Percentiles rank a stretch among this genome's conserved stretches.
Conservation (phyloP, 1,140 invertebrate genomes). For the Magallana angulata region DNA sequence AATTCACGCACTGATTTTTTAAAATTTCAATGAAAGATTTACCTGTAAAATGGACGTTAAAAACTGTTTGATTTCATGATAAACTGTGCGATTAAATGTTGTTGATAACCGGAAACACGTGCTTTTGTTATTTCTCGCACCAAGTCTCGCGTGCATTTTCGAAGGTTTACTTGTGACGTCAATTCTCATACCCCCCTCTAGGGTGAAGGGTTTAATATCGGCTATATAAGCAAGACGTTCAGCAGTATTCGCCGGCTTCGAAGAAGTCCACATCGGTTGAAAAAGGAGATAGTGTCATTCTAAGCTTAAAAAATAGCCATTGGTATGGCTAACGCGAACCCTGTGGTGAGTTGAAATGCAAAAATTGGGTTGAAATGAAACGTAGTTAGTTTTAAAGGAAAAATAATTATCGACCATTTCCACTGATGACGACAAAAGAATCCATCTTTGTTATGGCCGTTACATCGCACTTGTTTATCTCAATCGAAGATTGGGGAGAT, state of each 20-base stretch:
- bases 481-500: no score
- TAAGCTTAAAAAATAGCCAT: not conserved
- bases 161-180: constrained; percentile 37
- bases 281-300: not conserved
- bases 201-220: constrained; percentile 36
- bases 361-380: not conserved
- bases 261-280: constrained; percentile 30
- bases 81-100: not conserved
- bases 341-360: constrained; percentile 51
- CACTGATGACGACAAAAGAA: constrained; percentile 23
- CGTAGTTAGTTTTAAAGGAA: not conserved
- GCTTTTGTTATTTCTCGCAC: constrained; percentile 18
- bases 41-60: no score
- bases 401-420: constrained; percentile 30
- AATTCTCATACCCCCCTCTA: constrained; percentile 49
- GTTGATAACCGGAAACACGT: not conserved
- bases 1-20: no score
- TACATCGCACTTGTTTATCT: constrained; percentile 5
- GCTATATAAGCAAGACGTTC: constrained; percentile 12
- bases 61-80: no score
- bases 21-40: no score
- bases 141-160: constrained; percentile 41
- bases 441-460: constrained; percentile 20
- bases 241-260: constrained; percentile 41
- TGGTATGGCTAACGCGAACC: constrained; percentile 51